Base-by-base conservation (phyloP, 2,113 vertebrate species). In the Regulus satrapa region DNA sequence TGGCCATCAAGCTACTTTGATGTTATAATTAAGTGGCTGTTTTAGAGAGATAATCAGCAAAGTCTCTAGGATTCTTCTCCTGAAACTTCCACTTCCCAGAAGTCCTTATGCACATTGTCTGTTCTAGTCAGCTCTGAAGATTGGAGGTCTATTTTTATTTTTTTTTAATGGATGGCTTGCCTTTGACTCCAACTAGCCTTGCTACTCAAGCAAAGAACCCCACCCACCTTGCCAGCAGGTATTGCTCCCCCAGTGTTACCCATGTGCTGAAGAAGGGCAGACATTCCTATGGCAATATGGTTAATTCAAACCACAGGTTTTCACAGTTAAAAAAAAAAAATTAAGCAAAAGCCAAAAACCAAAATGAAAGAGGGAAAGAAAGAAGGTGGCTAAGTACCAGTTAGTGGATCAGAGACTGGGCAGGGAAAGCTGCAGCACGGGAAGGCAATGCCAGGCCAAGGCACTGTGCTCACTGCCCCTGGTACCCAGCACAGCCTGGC, bases 361-460 rank as follows among this genome's bases (percentile, higher is more conserved):
- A 14, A 21, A 40, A n/a, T 0, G 3, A 46, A 38, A 25, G 10
- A 11, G 12, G 4, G 3, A 3, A 26, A 63, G 11, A n/a, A 32
- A 14, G 24, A 24, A 19, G 3, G 58, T 34, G 5, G 13, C 3
- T 38, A 11, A 45, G 7, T 18, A 16, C 66, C 41, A 79, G 40
- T 12, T 84, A 1, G 25, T 69, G 10, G 8, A 59, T 5, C n/a
- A 80, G 40, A 72, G 43, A 14, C 12, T 14, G 29, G 32, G 14
- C 48, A 88, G 43, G 28, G 58, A n/a, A 86, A 64, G 52, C 15
- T 63, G 28, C 64, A 58, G 34, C 31, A 36, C 0, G 1, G 40
- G 31, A 48, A 68, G 49, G 45, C 43, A 72, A 28, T 2, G 2
- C 55, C 43, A 23, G 52, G 40, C 69, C 64, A 46, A 25, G 77